Percentiles rank a stretch among this genome's conserved stretches.
These are phyloP conservation scores for Eupleurogrammus muticus DNA, from an alignment of 2,797 vertebrate species.

Conservation along the genomic window DNA sequence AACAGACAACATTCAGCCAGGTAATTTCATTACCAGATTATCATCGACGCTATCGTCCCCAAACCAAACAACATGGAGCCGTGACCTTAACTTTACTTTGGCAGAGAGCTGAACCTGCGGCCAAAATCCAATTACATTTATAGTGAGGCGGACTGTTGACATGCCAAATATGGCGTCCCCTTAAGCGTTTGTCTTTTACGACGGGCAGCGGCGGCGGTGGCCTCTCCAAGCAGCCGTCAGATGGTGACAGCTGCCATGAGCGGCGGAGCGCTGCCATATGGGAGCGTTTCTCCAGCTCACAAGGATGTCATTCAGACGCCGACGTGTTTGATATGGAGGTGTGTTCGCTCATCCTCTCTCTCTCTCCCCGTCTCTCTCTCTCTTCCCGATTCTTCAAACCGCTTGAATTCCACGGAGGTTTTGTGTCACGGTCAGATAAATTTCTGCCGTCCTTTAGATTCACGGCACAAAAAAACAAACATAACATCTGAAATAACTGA, in stretches of 20 bases:
- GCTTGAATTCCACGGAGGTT: constrained; percentile 13
- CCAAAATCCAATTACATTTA: constrained; percentile 24
- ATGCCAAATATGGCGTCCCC: constrained; percentile 17
- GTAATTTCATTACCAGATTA: constrained; percentile 56
- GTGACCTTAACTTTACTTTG: constrained; percentile 23
- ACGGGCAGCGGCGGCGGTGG: constrained; percentile 1
- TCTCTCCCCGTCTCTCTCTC: neutral
- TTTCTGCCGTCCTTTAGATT: too few relatives aligned
- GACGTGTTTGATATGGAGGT: constrained; percentile 42
- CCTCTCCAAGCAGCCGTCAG: constrained; percentile 18
- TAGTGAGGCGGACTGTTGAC: constrained; percentile 29
- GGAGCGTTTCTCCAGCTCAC: constrained; percentile 26
- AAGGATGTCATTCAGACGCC: constrained; percentile 27
- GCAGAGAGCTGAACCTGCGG: neutral
- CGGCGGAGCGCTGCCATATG: constrained; percentile 30
- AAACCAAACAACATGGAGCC: constrained; percentile 45
- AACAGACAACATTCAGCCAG: constrained; percentile 46
- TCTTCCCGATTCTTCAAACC: neutral
- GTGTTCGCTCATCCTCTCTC: neutral
- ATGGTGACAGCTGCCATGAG: constrained; percentile 47
- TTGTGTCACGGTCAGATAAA: neutral
- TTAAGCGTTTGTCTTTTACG: constrained; percentile 35
- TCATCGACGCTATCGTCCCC: constrained; percentile 6
- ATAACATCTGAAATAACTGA: neutral
- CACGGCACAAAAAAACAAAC: too few relatives aligned